Conservation (phyloP, 2,797 vertebrate species). For the Clarias pachynema region DNA sequence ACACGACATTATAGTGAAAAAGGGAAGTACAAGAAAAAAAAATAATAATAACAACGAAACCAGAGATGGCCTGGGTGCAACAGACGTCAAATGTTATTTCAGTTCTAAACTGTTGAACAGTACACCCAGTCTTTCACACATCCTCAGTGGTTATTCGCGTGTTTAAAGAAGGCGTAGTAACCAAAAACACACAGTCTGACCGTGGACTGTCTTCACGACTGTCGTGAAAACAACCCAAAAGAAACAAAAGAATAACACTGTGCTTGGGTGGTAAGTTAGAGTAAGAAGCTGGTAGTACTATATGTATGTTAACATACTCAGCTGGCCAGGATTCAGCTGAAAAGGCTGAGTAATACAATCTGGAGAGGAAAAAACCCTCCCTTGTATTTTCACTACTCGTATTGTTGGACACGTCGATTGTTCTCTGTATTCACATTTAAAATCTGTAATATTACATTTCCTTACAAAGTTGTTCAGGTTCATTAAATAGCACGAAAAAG, state of each 20-base stretch:
- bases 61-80: neutral
- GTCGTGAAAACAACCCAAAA: neutral
- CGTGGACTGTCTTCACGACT: neutral
- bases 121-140: neutral
- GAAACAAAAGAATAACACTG: too few species aligned
- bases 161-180: constrained; percentile 31
- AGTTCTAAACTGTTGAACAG: neutral
- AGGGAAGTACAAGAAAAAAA: too few species aligned
- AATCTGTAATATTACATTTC: too few species aligned
- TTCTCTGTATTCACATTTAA: neutral
- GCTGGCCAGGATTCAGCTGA: neutral
- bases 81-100: constrained; percentile 1
- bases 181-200: neutral
- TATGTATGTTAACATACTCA: neutral
- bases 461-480: too few species aligned
- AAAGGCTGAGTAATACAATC: neutral
- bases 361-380: too few species aligned
- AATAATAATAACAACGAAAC: neutral
- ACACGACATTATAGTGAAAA: neutral
- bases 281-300: neutral
- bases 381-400: neutral
- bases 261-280: neutral
- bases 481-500: too few species aligned
- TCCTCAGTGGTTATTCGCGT: neutral
- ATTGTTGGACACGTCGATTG: neutral